Percentiles rank a stretch among this genome's conserved stretches.
Conservation (phyloP, 2,888 invertebrate species). For the Uropetala carovei region DNA sequence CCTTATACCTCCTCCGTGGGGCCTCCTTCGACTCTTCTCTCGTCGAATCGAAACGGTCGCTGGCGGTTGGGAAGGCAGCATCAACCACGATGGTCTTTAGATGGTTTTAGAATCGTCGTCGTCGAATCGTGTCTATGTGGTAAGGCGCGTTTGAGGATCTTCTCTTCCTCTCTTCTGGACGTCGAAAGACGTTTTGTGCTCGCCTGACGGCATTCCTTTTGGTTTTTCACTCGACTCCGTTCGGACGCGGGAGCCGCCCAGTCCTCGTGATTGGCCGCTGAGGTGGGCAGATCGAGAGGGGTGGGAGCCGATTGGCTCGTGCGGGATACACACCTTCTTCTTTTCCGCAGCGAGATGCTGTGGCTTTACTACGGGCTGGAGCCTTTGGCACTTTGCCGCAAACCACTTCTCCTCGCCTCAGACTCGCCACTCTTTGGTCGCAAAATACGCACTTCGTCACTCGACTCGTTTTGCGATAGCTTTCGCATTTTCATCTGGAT, state of each 20-base stretch:
- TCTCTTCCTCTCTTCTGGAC: not conserved
- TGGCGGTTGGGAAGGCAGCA: not conserved
- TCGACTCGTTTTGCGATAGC: conserved; percentile 10
- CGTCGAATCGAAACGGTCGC: not conserved
- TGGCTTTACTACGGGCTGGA: not conserved
- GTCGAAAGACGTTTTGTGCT: conserved; percentile 49
- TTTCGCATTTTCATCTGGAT: conserved; percentile 21
- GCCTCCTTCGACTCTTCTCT: not conserved
- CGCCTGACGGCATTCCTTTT: conserved; percentile 54
- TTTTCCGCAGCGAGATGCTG: conserved; percentile 18
- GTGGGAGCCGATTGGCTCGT: conserved; percentile 3
- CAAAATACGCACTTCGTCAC: conserved; percentile 42
- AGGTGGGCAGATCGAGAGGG: conserved; percentile 47
- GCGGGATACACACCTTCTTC: conserved; percentile 22
- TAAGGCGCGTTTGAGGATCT: not conserved
- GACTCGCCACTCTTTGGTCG: conserved; percentile 7
- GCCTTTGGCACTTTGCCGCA: conserved; percentile 42
- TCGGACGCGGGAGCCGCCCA: not conserved
- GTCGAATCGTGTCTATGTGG: not conserved
- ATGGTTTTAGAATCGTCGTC: not conserved
- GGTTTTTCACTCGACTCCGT: conserved; percentile 27
- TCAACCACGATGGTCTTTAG: not conserved
- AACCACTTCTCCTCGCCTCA: conserved; percentile 28
- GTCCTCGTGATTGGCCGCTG: not conserved
- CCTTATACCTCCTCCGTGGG: not conserved